These are phyloP conservation scores for Pongo pygmaeus DNA, from an alignment of 2,113 vertebrate genomes.

Conservation along the genomic window DNA sequence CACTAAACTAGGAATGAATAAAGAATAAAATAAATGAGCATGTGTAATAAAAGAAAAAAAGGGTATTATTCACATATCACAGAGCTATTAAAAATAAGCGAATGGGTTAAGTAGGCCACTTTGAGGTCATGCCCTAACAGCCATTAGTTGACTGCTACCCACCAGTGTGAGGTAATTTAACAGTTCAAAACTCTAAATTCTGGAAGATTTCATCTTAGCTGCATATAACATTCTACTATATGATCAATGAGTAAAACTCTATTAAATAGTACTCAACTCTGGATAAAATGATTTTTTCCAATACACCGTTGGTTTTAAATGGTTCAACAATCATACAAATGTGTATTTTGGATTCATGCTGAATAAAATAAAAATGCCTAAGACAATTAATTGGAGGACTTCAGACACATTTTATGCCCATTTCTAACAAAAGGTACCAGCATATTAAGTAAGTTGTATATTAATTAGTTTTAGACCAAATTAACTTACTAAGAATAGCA, in stretches of 20 bases:
- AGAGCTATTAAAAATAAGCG: constrained; percentile 11
- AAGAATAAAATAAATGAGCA: constrained; percentile 1
- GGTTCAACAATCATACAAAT: constrained; percentile 40
- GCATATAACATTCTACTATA: constrained; percentile 40
- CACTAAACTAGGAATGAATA: background rate
- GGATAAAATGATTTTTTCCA: constrained; percentile 24
- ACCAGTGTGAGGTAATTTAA: constrained; percentile 29
- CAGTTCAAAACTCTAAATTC: constrained; percentile 28
- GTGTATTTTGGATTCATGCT: background rate
- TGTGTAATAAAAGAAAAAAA: constrained; percentile 24
- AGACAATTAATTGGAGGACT: background rate
- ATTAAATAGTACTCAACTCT: constrained; percentile 59
- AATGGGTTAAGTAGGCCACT: background rate
- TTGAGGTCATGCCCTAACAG: background rate
- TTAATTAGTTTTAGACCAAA: background rate
- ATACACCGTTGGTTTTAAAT: constrained; percentile 24
- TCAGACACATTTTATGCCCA: background rate
- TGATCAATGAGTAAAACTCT: constrained; percentile 39
- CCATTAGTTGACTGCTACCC: background rate
- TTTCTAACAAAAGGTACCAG: background rate
- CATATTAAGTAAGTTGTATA: background rate
- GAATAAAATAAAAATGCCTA: constrained; percentile 12
- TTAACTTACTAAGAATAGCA: background rate
- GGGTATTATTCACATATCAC: background rate
- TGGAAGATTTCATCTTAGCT: constrained; percentile 55